Conservation (phyloP, 2,888 invertebrate species). For the Isotomurus palustris region DNA sequence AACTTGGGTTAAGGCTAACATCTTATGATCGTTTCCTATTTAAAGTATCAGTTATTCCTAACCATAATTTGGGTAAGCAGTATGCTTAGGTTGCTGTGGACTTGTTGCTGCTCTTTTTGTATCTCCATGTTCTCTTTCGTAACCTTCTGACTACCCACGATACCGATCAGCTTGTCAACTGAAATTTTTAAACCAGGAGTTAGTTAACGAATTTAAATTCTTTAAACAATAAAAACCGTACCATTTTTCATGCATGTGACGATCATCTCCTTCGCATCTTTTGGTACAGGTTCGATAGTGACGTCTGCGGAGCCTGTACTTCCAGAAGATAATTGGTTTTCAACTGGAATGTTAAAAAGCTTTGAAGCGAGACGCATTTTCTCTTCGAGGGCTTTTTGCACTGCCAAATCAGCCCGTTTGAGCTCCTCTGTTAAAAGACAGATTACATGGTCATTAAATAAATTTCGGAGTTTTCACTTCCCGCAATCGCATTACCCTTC, state of each 20-base stretch:
- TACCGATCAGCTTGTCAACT: constrained; percentile 43
- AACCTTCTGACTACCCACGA: constrained; percentile 42
- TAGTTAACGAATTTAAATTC: not conserved
- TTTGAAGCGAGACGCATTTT: constrained; percentile 71
- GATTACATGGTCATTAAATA: constrained; percentile 2
- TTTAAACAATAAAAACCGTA: constrained; percentile 26
- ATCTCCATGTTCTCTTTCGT: constrained; percentile 44
- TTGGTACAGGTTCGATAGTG: constrained; percentile 56
- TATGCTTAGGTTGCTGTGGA: constrained; percentile 61
- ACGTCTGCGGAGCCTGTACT: constrained; percentile 59
- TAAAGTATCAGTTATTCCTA: constrained; percentile 46
- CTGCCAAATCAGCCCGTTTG: constrained; percentile 65
- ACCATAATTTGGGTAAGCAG: constrained; percentile 68
- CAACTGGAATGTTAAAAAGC: constrained; percentile 64
- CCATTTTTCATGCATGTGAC: constrained; percentile 67
- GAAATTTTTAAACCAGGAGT: too few species aligned
- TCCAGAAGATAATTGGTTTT: constrained; percentile 2
- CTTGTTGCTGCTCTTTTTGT: constrained; percentile 56
- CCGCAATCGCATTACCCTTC: not conserved
- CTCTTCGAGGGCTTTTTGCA: constrained; percentile 65
- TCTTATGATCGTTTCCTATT: not conserved
- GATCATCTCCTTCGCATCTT: constrained; percentile 65
- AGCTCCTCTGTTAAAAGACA: constrained; percentile 60
- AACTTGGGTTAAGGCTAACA: constrained; percentile 15
- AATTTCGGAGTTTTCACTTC: not conserved